Percentiles rank a stretch among this genome's conserved stretches.
These are phyloP conservation scores for Polylopha cassiicola DNA, from an alignment of 2,888 invertebrate genomes.

Conservation along the genomic window DNA sequence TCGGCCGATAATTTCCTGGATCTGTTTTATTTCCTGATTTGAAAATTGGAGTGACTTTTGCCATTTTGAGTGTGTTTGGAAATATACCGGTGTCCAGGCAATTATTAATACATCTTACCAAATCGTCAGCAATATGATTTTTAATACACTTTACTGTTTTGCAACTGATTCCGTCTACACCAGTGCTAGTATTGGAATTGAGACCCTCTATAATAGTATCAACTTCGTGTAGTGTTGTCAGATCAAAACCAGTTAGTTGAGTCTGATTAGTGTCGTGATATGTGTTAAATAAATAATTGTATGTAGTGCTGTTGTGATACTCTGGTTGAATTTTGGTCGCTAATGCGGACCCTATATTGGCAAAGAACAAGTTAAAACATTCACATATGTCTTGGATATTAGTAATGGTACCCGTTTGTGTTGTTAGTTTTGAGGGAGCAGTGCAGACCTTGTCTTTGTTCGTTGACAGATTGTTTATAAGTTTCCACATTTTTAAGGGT, in stretches of 20 bases:
- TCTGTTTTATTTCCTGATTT: background rate
- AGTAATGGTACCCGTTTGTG: background rate
- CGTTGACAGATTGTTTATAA: background rate
- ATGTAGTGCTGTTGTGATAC: too few relatives aligned
- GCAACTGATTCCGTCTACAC: constrained; percentile 18
- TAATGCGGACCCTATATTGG: background rate
- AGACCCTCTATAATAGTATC: constrained; percentile 8
- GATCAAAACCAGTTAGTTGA: background rate
- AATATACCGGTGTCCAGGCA: background rate
- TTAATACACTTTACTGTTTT: background rate
- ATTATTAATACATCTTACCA: background rate
- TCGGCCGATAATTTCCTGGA: background rate
- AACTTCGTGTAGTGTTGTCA: constrained; percentile 1
- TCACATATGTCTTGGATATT: background rate
- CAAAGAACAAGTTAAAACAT: background rate
- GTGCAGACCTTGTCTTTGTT: background rate
- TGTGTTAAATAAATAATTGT: too few relatives aligned
- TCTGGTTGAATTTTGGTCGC: background rate
- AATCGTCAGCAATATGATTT: background rate
- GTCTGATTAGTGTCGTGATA: too few relatives aligned
- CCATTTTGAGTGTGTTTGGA: background rate
- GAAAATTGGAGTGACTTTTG: background rate
- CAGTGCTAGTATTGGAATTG: constrained; percentile 19
- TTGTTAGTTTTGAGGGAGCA: background rate
- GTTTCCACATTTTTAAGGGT: background rate